These are phyloP conservation scores for Lichenostomus cassidix DNA, from an alignment of 2,113 vertebrate genomes.

Conservation along the genomic window DNA sequence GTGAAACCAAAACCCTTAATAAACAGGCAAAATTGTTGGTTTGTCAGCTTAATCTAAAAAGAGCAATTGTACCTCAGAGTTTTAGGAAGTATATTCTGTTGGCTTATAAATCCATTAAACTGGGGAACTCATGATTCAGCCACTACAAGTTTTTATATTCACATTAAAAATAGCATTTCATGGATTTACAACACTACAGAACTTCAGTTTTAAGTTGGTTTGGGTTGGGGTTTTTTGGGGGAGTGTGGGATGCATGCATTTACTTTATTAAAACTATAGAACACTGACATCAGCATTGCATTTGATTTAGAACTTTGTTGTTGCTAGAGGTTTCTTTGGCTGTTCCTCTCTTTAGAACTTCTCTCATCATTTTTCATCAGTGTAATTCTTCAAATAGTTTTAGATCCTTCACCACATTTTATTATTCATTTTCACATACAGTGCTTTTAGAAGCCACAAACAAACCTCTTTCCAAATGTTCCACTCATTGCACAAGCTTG, in stretches of 20 bases:
- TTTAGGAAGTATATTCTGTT: background rate
- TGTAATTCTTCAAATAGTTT: background rate
- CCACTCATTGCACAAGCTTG: background rate
- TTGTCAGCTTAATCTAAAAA: background rate
- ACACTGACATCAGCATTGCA: background rate
- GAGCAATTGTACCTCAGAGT: background rate
- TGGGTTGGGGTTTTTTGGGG: background rate
- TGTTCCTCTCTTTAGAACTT: background rate
- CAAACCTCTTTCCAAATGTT: background rate
- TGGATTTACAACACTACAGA: background rate
- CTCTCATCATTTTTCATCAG: background rate
- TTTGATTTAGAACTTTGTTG: background rate
- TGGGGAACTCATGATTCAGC: fast-evolving
- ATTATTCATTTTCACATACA: background rate
- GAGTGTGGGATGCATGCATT: fast-evolving
- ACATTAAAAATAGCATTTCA: background rate
- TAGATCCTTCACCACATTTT: background rate
- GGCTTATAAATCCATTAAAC: background rate
- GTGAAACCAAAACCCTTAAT: background rate
- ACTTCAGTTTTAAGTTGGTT: background rate
- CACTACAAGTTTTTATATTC: background rate
- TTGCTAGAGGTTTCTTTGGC: background rate
- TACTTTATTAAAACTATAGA: background rate
- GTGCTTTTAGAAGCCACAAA: background rate
- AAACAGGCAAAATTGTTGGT: background rate